A percentile compares a stretch with the other conserved stretches of the same genome.
Conservation (phyloP, 2,797 vertebrate species). For the Perodicticus potto region DNA sequence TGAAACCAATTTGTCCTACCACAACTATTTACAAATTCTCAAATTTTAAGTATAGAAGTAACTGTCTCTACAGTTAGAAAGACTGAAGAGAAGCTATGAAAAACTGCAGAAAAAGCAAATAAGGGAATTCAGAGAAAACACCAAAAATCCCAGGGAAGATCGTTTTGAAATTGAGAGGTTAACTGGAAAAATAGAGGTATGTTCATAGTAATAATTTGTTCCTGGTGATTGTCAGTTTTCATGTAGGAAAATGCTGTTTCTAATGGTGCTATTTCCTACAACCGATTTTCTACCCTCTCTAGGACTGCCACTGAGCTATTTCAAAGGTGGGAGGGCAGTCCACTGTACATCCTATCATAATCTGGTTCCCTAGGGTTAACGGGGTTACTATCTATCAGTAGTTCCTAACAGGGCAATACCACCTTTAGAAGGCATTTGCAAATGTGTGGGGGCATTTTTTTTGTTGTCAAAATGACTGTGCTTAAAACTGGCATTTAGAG, state of each 20-base stretch:
- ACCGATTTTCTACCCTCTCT: neutral
- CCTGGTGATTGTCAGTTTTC: neutral
- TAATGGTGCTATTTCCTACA: slow-evolving; percentile 17
- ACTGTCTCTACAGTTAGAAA: slow-evolving; percentile 90
- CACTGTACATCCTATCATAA: neutral
- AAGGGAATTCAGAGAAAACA: slow-evolving; percentile 88
- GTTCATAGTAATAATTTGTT: slow-evolving; percentile 58
- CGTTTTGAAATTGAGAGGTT: slow-evolving; percentile 89
- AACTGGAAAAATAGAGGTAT: slow-evolving; percentile 92
- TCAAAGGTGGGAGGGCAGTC: neutral
- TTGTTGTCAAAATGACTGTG: slow-evolving; percentile 39
- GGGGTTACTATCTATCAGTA: neutral
- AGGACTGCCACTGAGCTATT: slow-evolving; percentile 9
- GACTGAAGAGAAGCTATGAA: slow-evolving; percentile 95
- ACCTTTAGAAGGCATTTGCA: slow-evolving; percentile 23
- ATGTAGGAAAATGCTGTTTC: slow-evolving; percentile 42
- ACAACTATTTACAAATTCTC: slow-evolving; percentile 63
- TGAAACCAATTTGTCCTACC: slow-evolving; percentile 26
- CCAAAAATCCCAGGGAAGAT: slow-evolving; percentile 87
- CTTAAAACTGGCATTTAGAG: slow-evolving; percentile 8
- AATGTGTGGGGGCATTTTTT: neutral
- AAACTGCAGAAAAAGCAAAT: slow-evolving; percentile 94
- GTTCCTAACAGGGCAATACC: neutral
- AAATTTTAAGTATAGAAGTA: slow-evolving; percentile 72
- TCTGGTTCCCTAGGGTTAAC: neutral